Evolutionary conservation across 2,888 invertebrate species (phyloP), one percentile per base, ranked within the genome.

Genomic region (Timema podura): DNA sequence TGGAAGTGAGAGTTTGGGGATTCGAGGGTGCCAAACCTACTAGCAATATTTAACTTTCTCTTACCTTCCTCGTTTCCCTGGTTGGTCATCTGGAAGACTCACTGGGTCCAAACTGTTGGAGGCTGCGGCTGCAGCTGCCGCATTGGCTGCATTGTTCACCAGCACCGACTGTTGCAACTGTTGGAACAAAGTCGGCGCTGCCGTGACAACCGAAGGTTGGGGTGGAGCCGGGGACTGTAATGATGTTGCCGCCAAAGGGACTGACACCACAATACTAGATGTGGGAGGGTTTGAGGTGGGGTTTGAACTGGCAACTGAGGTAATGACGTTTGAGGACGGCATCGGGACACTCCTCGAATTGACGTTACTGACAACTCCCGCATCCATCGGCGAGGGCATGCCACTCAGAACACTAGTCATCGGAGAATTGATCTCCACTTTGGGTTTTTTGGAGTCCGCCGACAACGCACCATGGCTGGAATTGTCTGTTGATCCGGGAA

Each of bases 41-140:
- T 30, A 30, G 30, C 3, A 30, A 30, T 30, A 30, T 30, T 30
- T 30, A 30, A 30, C 30, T 74, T 74, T 72, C 3, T 48, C 79
- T 80, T 79, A 87, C 87, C 87, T 85, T 74, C 85, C 85, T 76
- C 87, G 80, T 75, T 87, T 85, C 5, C 82, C 81, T n/a, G 84
- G 82, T 65, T 82, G 81, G 61, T 83, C 82, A 72, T 84, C 83
- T 73, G 82, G 80, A 61, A 61, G 61, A 61, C 61, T 44, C 9
- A 61, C 44, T 15, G n/a, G 59, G 11, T 16, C 48, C 59, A 30
- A 48, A 16, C 44, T 47, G 48, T 5, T 48, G 8, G 54, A 45
- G 5, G 69, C 69, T 1, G 66, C 51, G 6, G 69, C 48, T 59
- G 70, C 51, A 47, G 47, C 59, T 8, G 67, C 15, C 8, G 67